These are phyloP conservation scores for Pachyuromys duprasi DNA, from an alignment of 2,797 vertebrate genomes.

Conservation along the genomic window DNA sequence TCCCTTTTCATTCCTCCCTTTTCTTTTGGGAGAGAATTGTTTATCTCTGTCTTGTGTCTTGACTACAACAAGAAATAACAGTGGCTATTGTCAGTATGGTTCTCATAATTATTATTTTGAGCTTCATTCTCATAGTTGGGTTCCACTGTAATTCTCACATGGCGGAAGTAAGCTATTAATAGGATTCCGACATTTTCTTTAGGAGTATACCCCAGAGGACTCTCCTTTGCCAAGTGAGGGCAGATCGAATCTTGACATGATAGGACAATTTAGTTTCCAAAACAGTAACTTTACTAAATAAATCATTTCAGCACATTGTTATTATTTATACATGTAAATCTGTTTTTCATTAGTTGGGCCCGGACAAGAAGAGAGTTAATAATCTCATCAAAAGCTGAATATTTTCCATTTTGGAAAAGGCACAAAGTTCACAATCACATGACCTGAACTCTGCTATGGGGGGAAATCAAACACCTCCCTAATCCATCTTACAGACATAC, in stretches of 20 bases:
- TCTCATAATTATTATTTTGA: conserved; percentile 79
- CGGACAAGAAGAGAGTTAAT: conserved; percentile 76
- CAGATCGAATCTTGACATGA: conserved; percentile 75
- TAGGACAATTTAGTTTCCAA: conserved; percentile 73
- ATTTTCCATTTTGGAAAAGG: conserved; percentile 65
- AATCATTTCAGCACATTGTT: conserved; percentile 82
- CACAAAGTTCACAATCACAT: conserved; percentile 58
- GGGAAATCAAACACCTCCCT: conserved; percentile 48
- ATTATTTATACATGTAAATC: conserved; percentile 83
- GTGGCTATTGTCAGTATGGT: conserved; percentile 80
- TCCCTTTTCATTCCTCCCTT: conserved; percentile 84
- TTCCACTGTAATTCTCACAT: conserved; percentile 78
- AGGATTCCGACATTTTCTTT: conserved; percentile 73
- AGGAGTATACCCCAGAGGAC: conserved; percentile 78
- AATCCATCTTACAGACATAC: conserved; percentile 1
- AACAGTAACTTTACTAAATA: conserved; percentile 80
- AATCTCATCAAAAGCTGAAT: conserved; percentile 77
- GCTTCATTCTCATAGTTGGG: conserved; percentile 81
- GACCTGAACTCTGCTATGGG: conserved; percentile 29
- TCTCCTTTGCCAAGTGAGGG: conserved; percentile 76
- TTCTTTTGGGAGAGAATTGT: conserved; percentile 74
- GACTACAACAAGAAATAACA: conserved; percentile 83
- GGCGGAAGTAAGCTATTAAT: conserved; percentile 81
- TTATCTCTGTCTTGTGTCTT: conserved; percentile 83
- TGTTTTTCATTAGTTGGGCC: conserved; percentile 78